Evolutionary conservation across 2,113 vertebrate species (phyloP), one percentile per base, ranked within the genome.

Genomic region (Lepus europaeus): DNA sequence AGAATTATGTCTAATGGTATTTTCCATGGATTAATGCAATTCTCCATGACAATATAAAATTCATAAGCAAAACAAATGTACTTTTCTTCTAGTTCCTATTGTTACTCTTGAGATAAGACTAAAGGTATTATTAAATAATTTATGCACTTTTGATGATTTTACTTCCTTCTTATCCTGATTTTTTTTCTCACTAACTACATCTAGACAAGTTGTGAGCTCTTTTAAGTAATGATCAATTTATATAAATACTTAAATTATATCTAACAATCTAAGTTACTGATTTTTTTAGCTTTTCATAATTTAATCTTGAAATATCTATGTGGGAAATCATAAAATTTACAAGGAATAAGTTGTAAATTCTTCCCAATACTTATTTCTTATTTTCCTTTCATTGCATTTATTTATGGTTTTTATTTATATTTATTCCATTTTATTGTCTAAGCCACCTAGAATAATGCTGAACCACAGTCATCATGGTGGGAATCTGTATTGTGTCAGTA

Each of bases 261-360:
- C 23, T 90, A 80, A 86, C 2, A 61, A 73, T 69, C 17, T 82
- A 81, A 84, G 8, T n/a, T 91, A 80, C 9, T 93, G 2, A 39
- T n/a, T 10, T 73, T 77, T 90, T 82, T 45, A 93, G 17, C 45
- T 92, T 95, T 77, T 83, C 33, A 91, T 74, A 29, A 78, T 70
- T 93, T 85, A 36, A 39, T 63, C n/a, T 95, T 86, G 80, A 86
- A n/a, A 85, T 93, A 92, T 93, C 72, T 78, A 36, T 69, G 20
- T 77, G 79, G 31, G 5, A 10, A 85, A 51, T 70, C 3, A 72
- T 61, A 31, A 88, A 33, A 87, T 64, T 95, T 81, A 66, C 4
- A 96, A 36, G 80, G 53, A 84, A n/a, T 78, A 20, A 53, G 36
- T 79, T 80, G 77, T 89, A 83, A 12, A 73, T 85, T 3, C 59